These are phyloP conservation scores for Pleuronectes platessa DNA, from an alignment of 2,113 vertebrate species.

Conservation along the genomic window DNA sequence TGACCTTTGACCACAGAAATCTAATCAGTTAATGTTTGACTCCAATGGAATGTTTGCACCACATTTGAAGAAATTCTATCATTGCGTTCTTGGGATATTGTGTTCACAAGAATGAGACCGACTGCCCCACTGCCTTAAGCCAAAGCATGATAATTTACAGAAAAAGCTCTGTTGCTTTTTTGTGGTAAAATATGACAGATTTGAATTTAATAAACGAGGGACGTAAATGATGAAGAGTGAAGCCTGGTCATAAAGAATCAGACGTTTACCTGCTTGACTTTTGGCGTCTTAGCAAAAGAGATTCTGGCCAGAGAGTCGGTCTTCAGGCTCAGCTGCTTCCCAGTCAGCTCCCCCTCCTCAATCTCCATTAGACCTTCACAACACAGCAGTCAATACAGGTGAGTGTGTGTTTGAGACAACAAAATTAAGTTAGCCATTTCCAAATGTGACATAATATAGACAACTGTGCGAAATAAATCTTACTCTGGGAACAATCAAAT, in stretches of 20 bases:
- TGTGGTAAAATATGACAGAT: not conserved
- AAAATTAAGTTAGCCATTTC: too few relatives aligned
- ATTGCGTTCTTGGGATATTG: not conserved
- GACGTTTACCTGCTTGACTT: constrained; percentile 88
- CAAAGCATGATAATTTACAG: not conserved
- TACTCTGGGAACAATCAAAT: too few relatives aligned
- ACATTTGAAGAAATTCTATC: too few relatives aligned
- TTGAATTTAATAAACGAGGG: not conserved
- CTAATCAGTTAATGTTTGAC: too few relatives aligned
- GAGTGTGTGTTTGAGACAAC: not conserved
- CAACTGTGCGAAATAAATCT: too few relatives aligned
- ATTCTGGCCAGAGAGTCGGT: constrained; percentile 89
- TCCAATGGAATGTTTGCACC: too few relatives aligned
- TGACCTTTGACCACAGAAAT: too few relatives aligned
- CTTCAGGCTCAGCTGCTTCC: constrained; percentile 86
- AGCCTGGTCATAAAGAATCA: not conserved
- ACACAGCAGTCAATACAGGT: not conserved
- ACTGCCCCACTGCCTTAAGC: too few relatives aligned
- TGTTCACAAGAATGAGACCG: not conserved
- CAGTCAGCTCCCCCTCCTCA: constrained; percentile 92
- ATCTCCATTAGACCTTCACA: constrained; percentile 93
- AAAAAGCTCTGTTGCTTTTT: not conserved
- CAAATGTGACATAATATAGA: too few relatives aligned
- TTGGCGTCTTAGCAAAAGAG: constrained; percentile 92
- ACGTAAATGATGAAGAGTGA: not conserved